Base-by-base conservation (phyloP, 2,113 vertebrate species). In the Ranitomeya imitator region DNA sequence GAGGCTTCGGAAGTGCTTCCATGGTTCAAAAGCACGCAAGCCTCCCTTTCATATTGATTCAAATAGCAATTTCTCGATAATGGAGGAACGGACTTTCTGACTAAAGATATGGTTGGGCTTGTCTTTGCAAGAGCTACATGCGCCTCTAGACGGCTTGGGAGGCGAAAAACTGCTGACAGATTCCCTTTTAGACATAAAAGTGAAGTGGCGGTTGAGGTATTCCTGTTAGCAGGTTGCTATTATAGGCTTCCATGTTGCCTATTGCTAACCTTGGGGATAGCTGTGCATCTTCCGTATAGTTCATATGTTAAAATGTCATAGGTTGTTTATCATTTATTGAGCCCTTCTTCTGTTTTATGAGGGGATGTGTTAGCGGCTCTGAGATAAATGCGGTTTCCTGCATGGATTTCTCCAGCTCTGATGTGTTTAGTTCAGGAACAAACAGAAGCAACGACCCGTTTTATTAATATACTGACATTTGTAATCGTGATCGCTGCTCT, bases 381-480 rank as follows among this genome's bases (percentile, higher is more conserved):
- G 19, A 67, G 52, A 83, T 63, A 21, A 63, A 82, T 45, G 18
- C 54, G 61, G 16, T 61, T 14, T 15, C 81, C 45, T 52, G 45
- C 18, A 13, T 69, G 16, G 61, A 51, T 61, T 52, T 52, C 60
- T 69, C 54, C 12, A 14, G 77, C 51, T n/a, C 52, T 57, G 51
- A 55, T 57, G 77, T 79, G 60, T 45, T 83, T 15, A 83, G 60
- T 63, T 61, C 60, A 21, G 80, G 45, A 83, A 83, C 55, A 55
- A 55, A 79, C n/a, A 55, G 23, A 55, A 23, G 13, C 9, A 15
- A 57, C 51, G 80, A 31, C 7, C 37, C 45, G 10, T 84, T 84
- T 69, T 71, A 84, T 71, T 69, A 69, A 14, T 54, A 23, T 21
- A 71, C 52, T 19, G 7, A 16, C 61, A 23, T 69, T 9, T 10